These are phyloP conservation scores for Electrophaes corylata DNA, from an alignment of 2,888 invertebrate species.

Conservation along the genomic window DNA sequence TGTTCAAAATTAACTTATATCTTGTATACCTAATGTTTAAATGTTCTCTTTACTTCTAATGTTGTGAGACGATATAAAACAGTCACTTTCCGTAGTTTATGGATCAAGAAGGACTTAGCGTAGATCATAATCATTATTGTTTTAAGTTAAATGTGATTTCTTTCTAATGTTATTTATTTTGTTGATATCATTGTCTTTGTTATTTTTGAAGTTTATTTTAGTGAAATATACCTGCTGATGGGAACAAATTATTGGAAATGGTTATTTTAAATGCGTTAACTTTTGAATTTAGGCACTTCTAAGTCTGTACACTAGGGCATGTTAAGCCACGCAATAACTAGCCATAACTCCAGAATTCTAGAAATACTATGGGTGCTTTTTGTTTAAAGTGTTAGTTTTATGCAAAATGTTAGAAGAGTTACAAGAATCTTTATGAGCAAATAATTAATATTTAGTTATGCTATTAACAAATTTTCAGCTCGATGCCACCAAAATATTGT, in stretches of 20 bases:
- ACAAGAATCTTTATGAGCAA: background rate
- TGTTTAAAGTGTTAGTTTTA: background rate
- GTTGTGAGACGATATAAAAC: slow-evolving; percentile 2
- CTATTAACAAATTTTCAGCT: background rate
- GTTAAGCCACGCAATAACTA: background rate
- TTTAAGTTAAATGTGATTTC: slow-evolving; percentile 43
- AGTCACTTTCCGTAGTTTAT: slow-evolving; percentile 20
- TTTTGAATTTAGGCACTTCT: background rate
- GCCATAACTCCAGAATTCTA: background rate
- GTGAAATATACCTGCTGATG: slow-evolving; percentile 32
- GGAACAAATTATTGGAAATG: slow-evolving; percentile 41
- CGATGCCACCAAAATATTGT: no score
- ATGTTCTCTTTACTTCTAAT: slow-evolving; percentile 14
- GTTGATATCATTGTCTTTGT: slow-evolving; percentile 40
- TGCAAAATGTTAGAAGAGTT: background rate
- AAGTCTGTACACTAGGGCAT: no score
- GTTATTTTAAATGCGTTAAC: slow-evolving; percentile 3
- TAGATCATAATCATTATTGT: slow-evolving; percentile 40
- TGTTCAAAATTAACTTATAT: slow-evolving; percentile 9
- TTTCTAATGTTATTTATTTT: slow-evolving; percentile 39
- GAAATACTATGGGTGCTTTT: slow-evolving; percentile 8
- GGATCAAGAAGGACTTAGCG: slow-evolving; percentile 23
- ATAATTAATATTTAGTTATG: background rate
- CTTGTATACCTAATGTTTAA: slow-evolving; percentile 10
- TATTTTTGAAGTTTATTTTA: slow-evolving; percentile 35